phyloP scores from a whole-genome alignment of 2,888 invertebrate species.

The Anthoptus insignis region DNA sequence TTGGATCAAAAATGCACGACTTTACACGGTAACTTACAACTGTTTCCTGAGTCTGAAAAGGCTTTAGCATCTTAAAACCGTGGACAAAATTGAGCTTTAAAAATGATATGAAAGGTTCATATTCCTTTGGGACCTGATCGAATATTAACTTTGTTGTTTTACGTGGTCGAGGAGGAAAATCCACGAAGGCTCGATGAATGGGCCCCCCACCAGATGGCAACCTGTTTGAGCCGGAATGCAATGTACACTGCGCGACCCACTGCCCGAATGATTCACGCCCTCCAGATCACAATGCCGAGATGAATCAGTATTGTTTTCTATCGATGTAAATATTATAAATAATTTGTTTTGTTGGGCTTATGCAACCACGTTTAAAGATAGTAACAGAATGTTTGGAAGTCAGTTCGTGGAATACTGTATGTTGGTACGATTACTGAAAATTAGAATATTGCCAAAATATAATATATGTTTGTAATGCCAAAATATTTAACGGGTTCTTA shows the following conservation, averaged over 20 bases:
- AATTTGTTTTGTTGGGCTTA: too few species aligned
- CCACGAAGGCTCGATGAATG: constrained; percentile 33
- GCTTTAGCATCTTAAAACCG: too few species aligned
- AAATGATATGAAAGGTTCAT: fast-evolving
- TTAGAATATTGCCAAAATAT: too few species aligned
- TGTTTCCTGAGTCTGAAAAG: not conserved
- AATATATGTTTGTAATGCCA: too few species aligned
- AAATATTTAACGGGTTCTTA: too few species aligned
- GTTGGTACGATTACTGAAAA: too few species aligned
- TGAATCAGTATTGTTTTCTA: not conserved
- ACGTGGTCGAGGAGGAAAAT: constrained; percentile 44
- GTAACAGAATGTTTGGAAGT: too few species aligned
- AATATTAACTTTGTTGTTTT: constrained; percentile 13
- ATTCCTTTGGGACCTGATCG: not conserved
- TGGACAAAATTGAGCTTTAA: constrained; percentile 10
- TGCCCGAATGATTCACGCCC: constrained; percentile 30
- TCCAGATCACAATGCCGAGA: not conserved
- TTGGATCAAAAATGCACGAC: constrained; percentile 31
- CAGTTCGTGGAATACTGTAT: too few species aligned
- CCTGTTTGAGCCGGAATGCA: constrained; percentile 43
- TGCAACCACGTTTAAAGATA: too few species aligned
- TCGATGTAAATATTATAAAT: too few species aligned
- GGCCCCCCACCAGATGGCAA: constrained; percentile 35
- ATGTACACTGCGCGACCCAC: constrained; percentile 31
- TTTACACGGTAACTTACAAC: constrained; percentile 37